These are phyloP conservation scores for Scaptodrosophila latifasciaeformis DNA, from an alignment of 2,888 invertebrate species.

Conservation along the genomic window DNA sequence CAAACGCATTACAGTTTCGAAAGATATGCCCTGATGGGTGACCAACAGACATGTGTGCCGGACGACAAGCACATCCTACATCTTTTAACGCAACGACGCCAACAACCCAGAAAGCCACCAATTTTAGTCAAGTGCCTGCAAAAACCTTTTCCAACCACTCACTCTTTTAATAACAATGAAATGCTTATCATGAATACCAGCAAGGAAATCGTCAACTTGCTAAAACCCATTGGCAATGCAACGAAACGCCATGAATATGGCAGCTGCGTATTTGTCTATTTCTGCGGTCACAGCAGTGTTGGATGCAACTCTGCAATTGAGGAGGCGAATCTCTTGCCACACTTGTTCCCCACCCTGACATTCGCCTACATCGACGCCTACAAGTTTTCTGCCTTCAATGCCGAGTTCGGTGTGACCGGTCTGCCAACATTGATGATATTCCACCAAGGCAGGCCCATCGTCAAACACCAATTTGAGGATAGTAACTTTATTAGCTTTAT, in stretches of 20 bases:
- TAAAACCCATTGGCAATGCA: conserved; percentile 72
- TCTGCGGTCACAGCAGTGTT: conserved; percentile 92
- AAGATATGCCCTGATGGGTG: conserved; percentile 56
- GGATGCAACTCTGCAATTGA: conserved; percentile 94
- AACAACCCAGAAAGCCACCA: conserved; percentile 47
- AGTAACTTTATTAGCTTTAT: conserved; percentile 87
- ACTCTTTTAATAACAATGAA: too few relatives aligned
- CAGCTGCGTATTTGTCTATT: conserved; percentile 86
- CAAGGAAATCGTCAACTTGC: conserved; percentile 69
- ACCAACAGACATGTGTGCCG: conserved; percentile 52
- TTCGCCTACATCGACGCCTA: conserved; percentile 93
- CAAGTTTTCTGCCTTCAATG: conserved; percentile 88
- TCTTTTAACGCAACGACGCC: conserved; percentile 25
- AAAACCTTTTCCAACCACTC: too few relatives aligned
- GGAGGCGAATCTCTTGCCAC: conserved; percentile 91
- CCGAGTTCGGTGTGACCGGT: conserved; percentile 92
- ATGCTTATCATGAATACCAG: conserved; percentile 66
- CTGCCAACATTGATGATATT: conserved; percentile 92
- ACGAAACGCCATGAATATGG: conserved; percentile 80
- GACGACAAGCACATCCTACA: conserved; percentile 66
- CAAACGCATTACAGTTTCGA: conserved; percentile 65
- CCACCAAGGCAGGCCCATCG: conserved; percentile 90
- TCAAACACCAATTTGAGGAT: conserved; percentile 89
- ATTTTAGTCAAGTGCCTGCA: conserved; percentile 71
- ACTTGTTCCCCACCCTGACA: conserved; percentile 89